phyloP scores from a whole-genome alignment of 2,797 vertebrate species.

The Lutjanus campechanus region DNA sequence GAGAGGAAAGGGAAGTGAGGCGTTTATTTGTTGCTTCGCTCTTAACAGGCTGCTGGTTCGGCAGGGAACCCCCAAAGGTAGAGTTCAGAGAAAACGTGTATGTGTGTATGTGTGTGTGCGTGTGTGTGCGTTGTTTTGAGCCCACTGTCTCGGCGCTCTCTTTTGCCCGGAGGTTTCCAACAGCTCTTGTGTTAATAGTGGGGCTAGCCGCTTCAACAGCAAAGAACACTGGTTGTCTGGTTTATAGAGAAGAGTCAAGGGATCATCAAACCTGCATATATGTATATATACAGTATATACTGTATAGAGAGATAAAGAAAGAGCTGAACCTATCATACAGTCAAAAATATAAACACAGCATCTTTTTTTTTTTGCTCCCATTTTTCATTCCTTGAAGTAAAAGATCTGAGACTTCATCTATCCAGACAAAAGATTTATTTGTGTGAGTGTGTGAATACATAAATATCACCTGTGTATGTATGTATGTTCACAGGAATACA shows the following conservation, averaged over 20 bases:
- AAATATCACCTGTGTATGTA: no score
- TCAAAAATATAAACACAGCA: no score
- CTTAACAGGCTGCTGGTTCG: conserved; percentile 75
- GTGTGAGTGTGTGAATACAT: no score
- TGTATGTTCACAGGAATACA: no score
- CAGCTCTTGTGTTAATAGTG: conserved; percentile 69
- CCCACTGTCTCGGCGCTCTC: conserved; percentile 48
- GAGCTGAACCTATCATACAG: not conserved
- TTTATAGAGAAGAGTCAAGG: conserved; percentile 46
- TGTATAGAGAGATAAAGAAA: not conserved
- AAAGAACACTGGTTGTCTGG: conserved; percentile 51
- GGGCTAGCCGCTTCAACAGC: conserved; percentile 42
- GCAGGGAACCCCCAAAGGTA: conserved; percentile 80
- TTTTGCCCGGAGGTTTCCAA: conserved; percentile 76
- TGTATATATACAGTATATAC: conserved; percentile 18
- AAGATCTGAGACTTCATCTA: no score
- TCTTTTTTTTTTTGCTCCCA: no score
- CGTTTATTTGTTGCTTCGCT: conserved; percentile 83
- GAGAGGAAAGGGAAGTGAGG: conserved; percentile 77
- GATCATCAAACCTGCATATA: conserved; percentile 41
- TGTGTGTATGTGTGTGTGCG: conserved; percentile 42
- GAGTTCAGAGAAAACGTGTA: conserved; percentile 69
- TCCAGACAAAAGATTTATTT: no score
- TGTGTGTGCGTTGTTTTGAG: conserved; percentile 42
- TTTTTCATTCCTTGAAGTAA: no score